Base-by-base conservation (phyloP, 2,888 invertebrate genomes). In the Cylloceria caligata region DNA sequence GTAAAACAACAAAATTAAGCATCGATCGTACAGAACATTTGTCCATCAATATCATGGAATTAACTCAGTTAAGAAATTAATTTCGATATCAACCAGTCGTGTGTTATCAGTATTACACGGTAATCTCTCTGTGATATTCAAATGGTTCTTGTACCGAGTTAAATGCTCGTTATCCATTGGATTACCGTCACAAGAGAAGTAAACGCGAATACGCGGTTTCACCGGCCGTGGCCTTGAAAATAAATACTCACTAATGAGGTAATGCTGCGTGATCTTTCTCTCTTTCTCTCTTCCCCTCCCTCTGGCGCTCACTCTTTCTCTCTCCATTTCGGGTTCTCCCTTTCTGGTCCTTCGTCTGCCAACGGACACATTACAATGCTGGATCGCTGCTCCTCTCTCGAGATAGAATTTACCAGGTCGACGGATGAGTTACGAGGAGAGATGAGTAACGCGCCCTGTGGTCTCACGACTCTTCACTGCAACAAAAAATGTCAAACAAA, bases 171-270 rank as follows among this genome's bases (percentile, higher is more conserved):
- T 83, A 85, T 82, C 72, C 81, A 83, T 80, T 73, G 80, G 77
- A 83, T 81, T 80, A 75, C 57, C 45, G 45, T 60, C 45, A 64
- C 21, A 42, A 69, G 69, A 68, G 36, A 19, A 36, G 19, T 19
- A 6, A 34, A 16, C 67, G 69, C 30, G 73, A 73, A 30, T n/a
- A 21, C 30, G 42, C 16, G 55, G 60, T 30, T 68, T 49, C 39
- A 60, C 49, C 30, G 74, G 19, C 9, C 77, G 78, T 77, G 83
- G 85, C 85, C 85, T 85, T 85, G 85, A 80, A 85, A 83, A 85
- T 80, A 85, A 83, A 85, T 85, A 83, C 85, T 80, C 83, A 80
- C 85, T 85, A 85, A 85, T 85, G 85, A 85, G 80, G 81, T 82
- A 81, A 85, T 72, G 80, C 64, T 73, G 52, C 55, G 64, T 55